Evolutionary conservation across 2,113 vertebrate genomes (phyloP), one percentile per base, ranked within the genome.

Genomic region (Dipodomys merriami): DNA sequence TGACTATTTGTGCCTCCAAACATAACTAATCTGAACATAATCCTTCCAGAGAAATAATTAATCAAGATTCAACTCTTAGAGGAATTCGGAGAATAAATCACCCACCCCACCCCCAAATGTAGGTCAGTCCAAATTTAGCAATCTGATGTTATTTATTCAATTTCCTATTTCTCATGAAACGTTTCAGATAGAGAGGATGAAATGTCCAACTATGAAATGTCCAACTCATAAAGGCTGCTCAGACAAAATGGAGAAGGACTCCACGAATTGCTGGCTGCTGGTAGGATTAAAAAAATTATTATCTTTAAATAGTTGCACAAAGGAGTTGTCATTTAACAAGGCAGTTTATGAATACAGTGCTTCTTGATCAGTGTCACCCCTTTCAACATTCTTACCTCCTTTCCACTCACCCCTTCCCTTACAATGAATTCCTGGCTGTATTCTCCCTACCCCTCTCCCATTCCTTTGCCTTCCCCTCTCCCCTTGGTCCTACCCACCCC

Each of bases 21-120:
- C 44, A 53, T 39, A 83, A 46, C n/a, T 64, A 35, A 49, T 85
- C 74, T 95, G 71, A 88, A 68, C 84, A 53, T 82, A 85, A 85
- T 87, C 79, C 68, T 95, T 67, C 92, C 83, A 87, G 91, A 92
- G 67, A 85, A 93, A 93, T 88, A 91, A 88, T 72, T 67, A 91
- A 29, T 27, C 39, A 83, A 83, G 68, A 81, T 76, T 60, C 71
- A 81, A 77, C 76, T 89, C 85, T 91, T 91, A 67, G n/a, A 90
- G 74, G 88, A 94, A 93, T 49, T n/a, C 1, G 49, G 69, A 86
- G 77, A 93, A 64, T 82, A 65, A 94, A 44, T 20, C 2, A 84
- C 33, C n/a, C 72, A 44, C n/a, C 29, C 71, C 85, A 4, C 83
- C 44, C 69, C 86, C 69, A 49, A 90, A 90, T 33, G 62, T 85